phyloP scores from a whole-genome alignment of 2,113 vertebrate species.

The Cromileptes altivelis region DNA sequence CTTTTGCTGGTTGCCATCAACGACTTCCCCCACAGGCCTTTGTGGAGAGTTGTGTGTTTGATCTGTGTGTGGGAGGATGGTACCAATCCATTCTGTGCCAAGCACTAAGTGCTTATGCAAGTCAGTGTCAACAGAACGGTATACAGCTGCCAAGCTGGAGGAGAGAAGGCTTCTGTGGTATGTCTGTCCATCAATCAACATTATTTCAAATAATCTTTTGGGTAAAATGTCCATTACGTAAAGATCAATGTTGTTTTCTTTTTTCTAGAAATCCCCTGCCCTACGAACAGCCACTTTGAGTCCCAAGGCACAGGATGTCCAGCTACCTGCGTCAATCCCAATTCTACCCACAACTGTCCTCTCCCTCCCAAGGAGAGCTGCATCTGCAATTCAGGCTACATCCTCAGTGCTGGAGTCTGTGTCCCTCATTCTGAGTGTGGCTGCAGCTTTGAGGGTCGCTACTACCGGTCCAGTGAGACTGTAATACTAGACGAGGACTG shows the following conservation, averaged over 20 bases:
- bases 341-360: conserved; percentile 67
- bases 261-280: conserved; percentile 71
- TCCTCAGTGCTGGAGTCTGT: conserved; percentile 72
- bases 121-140: conserved; percentile 70
- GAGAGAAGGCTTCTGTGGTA: conserved; percentile 75
- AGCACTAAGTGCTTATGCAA: conserved; percentile 68
- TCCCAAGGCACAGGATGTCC: conserved; percentile 71
- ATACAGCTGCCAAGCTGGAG: conserved; percentile 71
- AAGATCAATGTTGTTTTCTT: not conserved
- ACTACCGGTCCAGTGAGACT: too few relatives aligned
- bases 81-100: conserved; percentile 75
- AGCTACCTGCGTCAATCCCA: conserved; percentile 70
- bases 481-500: too few relatives aligned
- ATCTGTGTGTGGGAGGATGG: conserved; percentile 71
- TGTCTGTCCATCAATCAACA: not conserved
- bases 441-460: conserved; percentile 47
- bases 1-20: conserved; percentile 71
- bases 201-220: accelerated
- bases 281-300: conserved; percentile 80
- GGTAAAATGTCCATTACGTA: not conserved
- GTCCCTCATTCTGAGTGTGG: conserved; percentile 74
- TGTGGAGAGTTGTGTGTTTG: conserved; percentile 71
- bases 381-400: conserved; percentile 69
- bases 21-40: conserved; percentile 25
- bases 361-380: conserved; percentile 72